Evolutionary conservation across 1,140 invertebrate species (phyloP).

Genomic region (Ladona fulva): DNA sequence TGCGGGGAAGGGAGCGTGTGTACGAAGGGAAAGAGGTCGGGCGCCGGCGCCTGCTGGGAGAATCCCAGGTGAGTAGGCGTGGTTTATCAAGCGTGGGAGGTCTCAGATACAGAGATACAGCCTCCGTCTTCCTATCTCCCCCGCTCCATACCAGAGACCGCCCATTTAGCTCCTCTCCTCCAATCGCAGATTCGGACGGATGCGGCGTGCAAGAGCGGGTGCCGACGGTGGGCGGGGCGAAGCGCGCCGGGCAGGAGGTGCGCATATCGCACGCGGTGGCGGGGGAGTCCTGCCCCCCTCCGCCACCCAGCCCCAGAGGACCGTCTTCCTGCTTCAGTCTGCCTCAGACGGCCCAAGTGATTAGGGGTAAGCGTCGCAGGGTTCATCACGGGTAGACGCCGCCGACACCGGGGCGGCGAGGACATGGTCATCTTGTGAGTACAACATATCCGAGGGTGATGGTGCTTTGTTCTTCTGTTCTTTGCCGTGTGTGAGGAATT

Average conservation of each 20-base stretch:
- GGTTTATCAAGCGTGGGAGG: too few species aligned
- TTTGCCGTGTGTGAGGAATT: neutral
- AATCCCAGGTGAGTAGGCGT: too few species aligned
- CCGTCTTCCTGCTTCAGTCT: neutral
- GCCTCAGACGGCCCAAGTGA: neutral
- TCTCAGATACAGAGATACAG: too few species aligned
- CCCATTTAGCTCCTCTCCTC: too few species aligned
- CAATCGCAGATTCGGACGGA: too few species aligned
- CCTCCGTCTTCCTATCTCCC: too few species aligned
- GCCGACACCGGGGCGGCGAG: neutral
- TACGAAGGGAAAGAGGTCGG: too few species aligned
- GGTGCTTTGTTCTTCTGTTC: neutral
- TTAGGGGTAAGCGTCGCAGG: neutral
- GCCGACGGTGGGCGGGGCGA: neutral
- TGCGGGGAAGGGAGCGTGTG: too few species aligned
- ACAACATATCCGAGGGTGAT: neutral
- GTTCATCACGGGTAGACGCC: neutral
- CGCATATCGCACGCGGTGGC: neutral
- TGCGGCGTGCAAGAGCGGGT: neutral
- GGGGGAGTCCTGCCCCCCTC: too few species aligned
- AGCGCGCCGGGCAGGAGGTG: neutral
- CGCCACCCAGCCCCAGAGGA: neutral
- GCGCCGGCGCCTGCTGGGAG: too few species aligned
- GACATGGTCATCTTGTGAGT: conserved; percentile 4
- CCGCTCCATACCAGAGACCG: too few species aligned